Percentiles rank a stretch among this genome's conserved stretches.
Evolutionary conservation across 2,113 vertebrate species (phyloP).

Genomic region (Hucho hucho): DNA sequence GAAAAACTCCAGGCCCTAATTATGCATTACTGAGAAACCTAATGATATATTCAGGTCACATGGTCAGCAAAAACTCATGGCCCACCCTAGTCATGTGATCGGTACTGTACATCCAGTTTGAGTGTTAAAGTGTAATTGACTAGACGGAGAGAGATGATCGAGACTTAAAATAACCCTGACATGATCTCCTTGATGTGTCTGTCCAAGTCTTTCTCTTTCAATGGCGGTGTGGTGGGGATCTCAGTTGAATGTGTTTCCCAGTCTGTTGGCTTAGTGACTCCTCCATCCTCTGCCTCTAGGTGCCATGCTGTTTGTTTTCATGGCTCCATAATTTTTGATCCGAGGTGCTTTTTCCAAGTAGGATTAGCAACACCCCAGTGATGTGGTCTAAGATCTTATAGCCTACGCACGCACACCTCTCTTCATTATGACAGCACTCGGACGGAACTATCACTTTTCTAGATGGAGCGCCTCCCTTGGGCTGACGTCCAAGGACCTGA

Average conservation of each 20-base stretch:
- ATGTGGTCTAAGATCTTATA: conserved; percentile 29
- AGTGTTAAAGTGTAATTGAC: not conserved
- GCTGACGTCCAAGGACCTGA: not conserved
- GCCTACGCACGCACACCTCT: not conserved
- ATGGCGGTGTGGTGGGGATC: conserved; percentile 20
- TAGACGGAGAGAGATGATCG: not conserved
- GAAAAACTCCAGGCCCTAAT: too few relatives aligned
- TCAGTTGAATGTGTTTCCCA: conserved; percentile 49
- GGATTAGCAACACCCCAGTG: conserved; percentile 40
- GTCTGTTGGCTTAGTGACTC: conserved; percentile 32
- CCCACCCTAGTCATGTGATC: not conserved
- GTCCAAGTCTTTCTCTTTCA: not conserved
- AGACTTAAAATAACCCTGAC: not conserved
- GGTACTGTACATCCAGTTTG: not conserved
- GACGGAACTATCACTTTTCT: not conserved
- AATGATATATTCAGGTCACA: too few relatives aligned
- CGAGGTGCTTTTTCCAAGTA: conserved; percentile 30
- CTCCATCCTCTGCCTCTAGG: not conserved
- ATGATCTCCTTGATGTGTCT: not conserved
- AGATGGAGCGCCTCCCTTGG: not conserved
- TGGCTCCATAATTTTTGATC: conserved; percentile 38
- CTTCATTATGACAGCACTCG: not conserved
- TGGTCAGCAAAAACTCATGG: too few relatives aligned
- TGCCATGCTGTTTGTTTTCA: conserved; percentile 44
- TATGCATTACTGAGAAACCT: too few relatives aligned